Conservation (phyloP, 2,797 vertebrate genomes). For the Chelidonichthys spinosus region DNA sequence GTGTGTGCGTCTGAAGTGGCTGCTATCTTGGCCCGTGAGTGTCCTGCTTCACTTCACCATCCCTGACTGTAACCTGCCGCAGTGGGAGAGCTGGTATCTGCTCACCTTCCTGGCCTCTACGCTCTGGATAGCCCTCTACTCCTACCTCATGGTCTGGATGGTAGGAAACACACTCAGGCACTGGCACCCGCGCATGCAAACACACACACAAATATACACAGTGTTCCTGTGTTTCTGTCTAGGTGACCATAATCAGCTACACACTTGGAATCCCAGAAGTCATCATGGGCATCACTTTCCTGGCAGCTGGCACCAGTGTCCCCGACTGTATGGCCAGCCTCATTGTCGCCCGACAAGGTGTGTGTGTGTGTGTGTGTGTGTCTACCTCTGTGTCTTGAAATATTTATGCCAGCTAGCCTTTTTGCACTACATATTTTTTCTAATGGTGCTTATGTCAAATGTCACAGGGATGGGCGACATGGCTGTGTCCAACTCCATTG, state of each 20-base stretch:
- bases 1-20: conserved; percentile 78
- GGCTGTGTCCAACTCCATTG: conserved; percentile 88
- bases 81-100: conserved; percentile 87
- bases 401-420: background rate
- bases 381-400: background rate
- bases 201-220: background rate
- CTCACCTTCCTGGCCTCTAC: conserved; percentile 85
- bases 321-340: conserved; percentile 89
- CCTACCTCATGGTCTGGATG: conserved; percentile 92
- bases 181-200: background rate
- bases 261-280: conserved; percentile 88
- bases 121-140: conserved; percentile 88
- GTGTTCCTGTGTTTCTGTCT: conserved; percentile 10
- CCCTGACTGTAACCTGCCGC: conserved; percentile 82
- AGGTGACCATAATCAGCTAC: conserved; percentile 88
- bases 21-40: conserved; percentile 84
- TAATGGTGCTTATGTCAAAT: background rate
- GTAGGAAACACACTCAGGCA: conserved; percentile 64
- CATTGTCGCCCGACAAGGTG: conserved; percentile 87
- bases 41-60: conserved; percentile 82
- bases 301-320: conserved; percentile 88
- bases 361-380: conserved; percentile 15
- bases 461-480: conserved; percentile 87
- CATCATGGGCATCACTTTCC: conserved; percentile 89
- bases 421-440: background rate